Evolutionary conservation across 2,113 vertebrate species (phyloP).

Genomic region (Tenrec ecaudatus): DNA sequence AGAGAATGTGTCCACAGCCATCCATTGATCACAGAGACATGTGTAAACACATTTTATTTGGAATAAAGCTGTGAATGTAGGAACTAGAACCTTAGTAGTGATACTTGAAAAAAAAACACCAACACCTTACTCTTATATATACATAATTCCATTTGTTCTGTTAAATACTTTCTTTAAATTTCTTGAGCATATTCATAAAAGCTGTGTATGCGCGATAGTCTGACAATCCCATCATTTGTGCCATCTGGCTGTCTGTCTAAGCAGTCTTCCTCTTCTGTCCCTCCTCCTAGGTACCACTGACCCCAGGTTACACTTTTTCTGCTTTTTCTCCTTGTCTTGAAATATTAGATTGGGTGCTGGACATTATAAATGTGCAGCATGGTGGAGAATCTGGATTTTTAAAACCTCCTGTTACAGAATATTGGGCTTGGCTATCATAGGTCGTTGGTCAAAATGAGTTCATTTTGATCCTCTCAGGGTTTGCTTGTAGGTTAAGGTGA

Average conservation of each 20-base stretch:
- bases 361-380: background rate
- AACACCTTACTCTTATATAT: too few relatives aligned
- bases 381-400: background rate
- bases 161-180: too few relatives aligned
- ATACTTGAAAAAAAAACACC: too few relatives aligned
- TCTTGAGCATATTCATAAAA: too few relatives aligned
- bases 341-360: constrained; percentile 6
- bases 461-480: background rate
- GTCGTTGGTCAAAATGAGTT: background rate
- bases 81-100: too few relatives aligned
- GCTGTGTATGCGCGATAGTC: too few relatives aligned
- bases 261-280: too few relatives aligned
- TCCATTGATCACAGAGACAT: too few relatives aligned
- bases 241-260: background rate
- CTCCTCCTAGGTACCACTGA: background rate
- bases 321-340: background rate
- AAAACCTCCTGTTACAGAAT: constrained; percentile 9
- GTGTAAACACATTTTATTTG: too few relatives aligned
- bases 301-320: background rate
- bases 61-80: too few relatives aligned
- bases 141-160: too few relatives aligned
- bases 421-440: background rate
- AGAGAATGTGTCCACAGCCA: too few relatives aligned
- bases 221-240: background rate
- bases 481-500: background rate